Base-by-base conservation (phyloP, 1,140 invertebrate species). In the Ceratina australensis region DNA sequence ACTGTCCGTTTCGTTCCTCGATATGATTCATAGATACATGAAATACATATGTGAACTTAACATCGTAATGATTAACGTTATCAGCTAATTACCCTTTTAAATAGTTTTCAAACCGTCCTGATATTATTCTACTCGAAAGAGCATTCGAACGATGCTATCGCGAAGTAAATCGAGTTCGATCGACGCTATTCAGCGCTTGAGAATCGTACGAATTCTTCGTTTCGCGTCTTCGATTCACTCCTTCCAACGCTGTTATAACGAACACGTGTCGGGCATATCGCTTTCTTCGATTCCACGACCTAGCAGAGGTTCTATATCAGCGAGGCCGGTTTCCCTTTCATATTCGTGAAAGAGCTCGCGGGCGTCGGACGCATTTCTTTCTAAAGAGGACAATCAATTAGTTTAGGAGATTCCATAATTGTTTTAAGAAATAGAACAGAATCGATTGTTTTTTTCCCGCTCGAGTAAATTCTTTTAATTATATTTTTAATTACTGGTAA, bases 261-360 rank as follows among this genome's bases (percentile, higher is more conserved):
- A 42, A 60, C 57, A 73, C 18, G 52, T 65, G 50, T 63, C 50
- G 20, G 24, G 59, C 20, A 49, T 79, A 82, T 82, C 68, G 22
- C 57, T 26, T 82, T 81, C 15, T 47, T 63, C 59, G 33, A 42
- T 72, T 64, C 60, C 42, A 12, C 22, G 64, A 59, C 26, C 71
- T 52, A 57, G 66, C 61, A 18, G 15, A 54, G 33, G 0, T 74
- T 65, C 10, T 79, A 83, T 79, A 79, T 83, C 69, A 83, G 56
- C 80, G 47, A 75, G 10, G 67, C 54, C 33, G 22, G 60, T 79
- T 67, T 71, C 54, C 56, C 54, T 52, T 73, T 83, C 82, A 75
- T 54, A 82, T 71, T 61, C 42, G 42, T 20, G 26, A 20, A 61
- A 60, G 72, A n/a, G 42, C 3, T 75, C 68, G 64, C 33, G 7